Evolutionary conservation across 2,888 invertebrate genomes (phyloP), one percentile per base, ranked within the genome.

Genomic region (Branchipolynoe longqiensis): DNA sequence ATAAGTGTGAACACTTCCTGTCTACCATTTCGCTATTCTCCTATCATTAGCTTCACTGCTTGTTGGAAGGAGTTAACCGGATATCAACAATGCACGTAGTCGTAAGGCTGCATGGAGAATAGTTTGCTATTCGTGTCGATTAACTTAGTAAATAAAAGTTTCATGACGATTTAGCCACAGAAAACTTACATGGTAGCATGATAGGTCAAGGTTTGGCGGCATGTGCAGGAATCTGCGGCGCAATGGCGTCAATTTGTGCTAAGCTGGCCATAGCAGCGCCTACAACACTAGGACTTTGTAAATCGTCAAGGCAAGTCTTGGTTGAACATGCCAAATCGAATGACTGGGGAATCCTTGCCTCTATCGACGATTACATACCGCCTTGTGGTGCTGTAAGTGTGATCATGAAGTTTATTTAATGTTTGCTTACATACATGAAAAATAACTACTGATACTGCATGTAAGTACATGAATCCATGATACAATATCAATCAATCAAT

Each of bases 151-250:
- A n/a, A n/a, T n/a, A n/a, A n/a, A n/a, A n/a, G n/a, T n/a, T n/a
- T 18, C 48, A 48, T 48, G 48, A 8, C 8, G 48, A 12, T 62
- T 8, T n/a, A 62, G 62, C n/a, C 62, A 22, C 62, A 28, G n/a
- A 25, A 62, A 62, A 62, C 62, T 62, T 62, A 25, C 62, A 6
- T 8, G 28, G 62, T 62, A 25, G 62, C 4, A 85, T 85, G 85
- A 22, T 31, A 0, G 85, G 85, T 0, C 73, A 73, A 40, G 62
- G 78, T 38, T 73, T 93, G 69, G 93, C 94, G 14, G 86, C 93
- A 25, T 88, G 92, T 25, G 94, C 94, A 0, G 94, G 94, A 1
- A 88, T 91, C 25, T 92, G 93, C 88, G 94, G 94, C 25, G 93
- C 94, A 1, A 84, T 93, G 25, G 94, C 93, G 18, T 93, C 94